Percentiles rank a stretch among this genome's conserved stretches.
Conservation (phyloP, 1,140 invertebrate genomes). For the Lordiphosa collinella region DNA sequence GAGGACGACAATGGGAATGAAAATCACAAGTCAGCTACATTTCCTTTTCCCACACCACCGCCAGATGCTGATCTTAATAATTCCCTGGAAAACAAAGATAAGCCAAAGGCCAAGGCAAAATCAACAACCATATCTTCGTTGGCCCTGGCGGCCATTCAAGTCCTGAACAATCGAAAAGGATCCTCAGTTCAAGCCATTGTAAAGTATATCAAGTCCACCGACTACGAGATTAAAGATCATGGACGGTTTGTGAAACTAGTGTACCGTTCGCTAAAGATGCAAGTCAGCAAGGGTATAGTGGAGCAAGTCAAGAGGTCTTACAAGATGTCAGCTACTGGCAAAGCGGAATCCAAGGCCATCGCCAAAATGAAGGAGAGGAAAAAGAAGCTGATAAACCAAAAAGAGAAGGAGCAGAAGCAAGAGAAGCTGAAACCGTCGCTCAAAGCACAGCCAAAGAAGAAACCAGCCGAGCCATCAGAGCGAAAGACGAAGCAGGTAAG, state of each 20-base stretch:
- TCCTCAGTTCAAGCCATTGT: slow-evolving; percentile 33
- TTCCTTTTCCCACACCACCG: slow-evolving; percentile 41
- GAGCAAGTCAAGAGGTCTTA: slow-evolving; percentile 44
- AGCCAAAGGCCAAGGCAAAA: neutral
- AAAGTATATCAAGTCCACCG: slow-evolving; percentile 27
- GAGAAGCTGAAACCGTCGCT: neutral
- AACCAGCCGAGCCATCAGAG: too few relatives aligned
- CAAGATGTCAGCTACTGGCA: slow-evolving; percentile 18
- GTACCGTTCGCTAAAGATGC: slow-evolving; percentile 17
- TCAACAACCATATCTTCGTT: too few relatives aligned
- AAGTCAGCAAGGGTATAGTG: slow-evolving; percentile 20
- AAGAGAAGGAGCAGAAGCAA: slow-evolving; percentile 1
- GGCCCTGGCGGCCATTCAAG: too few relatives aligned
- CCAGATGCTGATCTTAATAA: slow-evolving; percentile 19
- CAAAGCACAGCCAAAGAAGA: neutral
- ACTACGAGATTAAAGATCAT: slow-evolving; percentile 9
- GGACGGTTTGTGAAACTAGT: neutral
- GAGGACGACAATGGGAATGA: neutral
- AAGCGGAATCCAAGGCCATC: slow-evolving; percentile 5
- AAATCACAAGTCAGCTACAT: neutral
- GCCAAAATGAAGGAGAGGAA: slow-evolving; percentile 36
- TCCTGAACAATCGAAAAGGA: too few relatives aligned
- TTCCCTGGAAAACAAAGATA: neutral
- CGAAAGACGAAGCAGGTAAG: too few relatives aligned
- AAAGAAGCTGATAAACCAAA: slow-evolving; percentile 1